Base-by-base conservation (phyloP, 2,888 invertebrate genomes). In the Dynastes maya region DNA sequence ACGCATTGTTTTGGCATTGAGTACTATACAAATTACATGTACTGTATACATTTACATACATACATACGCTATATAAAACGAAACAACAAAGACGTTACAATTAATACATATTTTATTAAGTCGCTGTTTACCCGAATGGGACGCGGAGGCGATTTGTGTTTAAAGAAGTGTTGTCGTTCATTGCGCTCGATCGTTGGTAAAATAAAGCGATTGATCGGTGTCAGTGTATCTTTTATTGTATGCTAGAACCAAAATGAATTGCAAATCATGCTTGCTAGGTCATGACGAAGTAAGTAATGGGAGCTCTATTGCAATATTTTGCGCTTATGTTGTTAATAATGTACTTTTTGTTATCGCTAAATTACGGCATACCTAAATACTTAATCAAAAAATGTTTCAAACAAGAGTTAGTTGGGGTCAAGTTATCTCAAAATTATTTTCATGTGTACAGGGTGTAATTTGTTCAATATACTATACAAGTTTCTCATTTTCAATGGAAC, bases 21-120 rank as follows among this genome's bases (percentile, higher is more conserved):
- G 72, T 74, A 74, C 61, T 74, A 74, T 74, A 74, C 72, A 74
- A 74, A 74, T 74, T 74, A 74, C 40, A 74, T 61, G 72, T 74
- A 74, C 11, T 74, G 72, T 22, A 51, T 68, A 27, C 45, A 74
- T 74, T 61, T 61, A 27, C 61, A 22, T 40, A 65, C 61, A 22
- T 40, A 65, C 40, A 53, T 74, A 49, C 61, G 45, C 72, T 61
- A 61, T 45, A 45, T 45, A 27, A 58, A 74, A 61, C 61, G 40
- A 61, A 61, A 74, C 61, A 45, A 74, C 72, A 74, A 74, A 74
- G 61, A 37, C 78, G 64, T 9, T 78, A 72, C 64, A 77, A 78
- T 78, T 78, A 77, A 70, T 77, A 77, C 77, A 77, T 77, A 77
- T 77, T 68, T 70, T 72, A 78, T 78, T 72, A 64, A 72, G 78